Evolutionary conservation across 2,113 vertebrate genomes (phyloP), one percentile per base, ranked within the genome.

Genomic region (Hippotragus niger): DNA sequence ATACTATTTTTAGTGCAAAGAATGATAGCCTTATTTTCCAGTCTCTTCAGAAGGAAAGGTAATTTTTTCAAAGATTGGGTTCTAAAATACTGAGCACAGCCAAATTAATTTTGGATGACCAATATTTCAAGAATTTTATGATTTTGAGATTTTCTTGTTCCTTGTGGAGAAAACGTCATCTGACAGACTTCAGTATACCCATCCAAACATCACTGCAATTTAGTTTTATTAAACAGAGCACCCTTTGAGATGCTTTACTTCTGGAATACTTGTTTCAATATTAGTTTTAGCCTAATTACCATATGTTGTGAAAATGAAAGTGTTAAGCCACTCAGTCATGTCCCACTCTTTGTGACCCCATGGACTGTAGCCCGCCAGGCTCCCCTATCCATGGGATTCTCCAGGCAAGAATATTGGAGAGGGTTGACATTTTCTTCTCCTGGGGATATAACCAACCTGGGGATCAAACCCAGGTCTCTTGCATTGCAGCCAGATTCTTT

Each of bases 221-320:
- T 82, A 50, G 67, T 83, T 83, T 83, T 36, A 64, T 27, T 16
- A 84, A 88, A 71, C 45, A 23, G 25, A n/a, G 6, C 0, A 58
- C 3, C 1, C 1, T 55, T 33, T 7, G 50, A 58, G 43, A 58
- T 52, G 7, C 21, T 95, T 83, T 57, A 76, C 13, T 76, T 52
- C 47, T 43, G 81, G 25, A 88, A n/a, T 1, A 27, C 43, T 60
- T 74, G 19, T 8, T 8, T 91, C 27, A 36, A 27, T n/a, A 47
- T 71, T 95, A 43, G 15, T 88, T 62, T 94, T 80, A 67, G n/a
- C 7, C 3, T 82, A 55, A 95, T 40, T 74, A 36, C 25, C 40
- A 76, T 43, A 43, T 7, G 14, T 27, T 7, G n/a, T 71, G n/a
- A 71, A 71, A 71, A 19, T 71, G 17, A 36, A 71, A 71, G 19